Base-by-base conservation (phyloP, 2,797 vertebrate species). In the Pachyuromys duprasi region DNA sequence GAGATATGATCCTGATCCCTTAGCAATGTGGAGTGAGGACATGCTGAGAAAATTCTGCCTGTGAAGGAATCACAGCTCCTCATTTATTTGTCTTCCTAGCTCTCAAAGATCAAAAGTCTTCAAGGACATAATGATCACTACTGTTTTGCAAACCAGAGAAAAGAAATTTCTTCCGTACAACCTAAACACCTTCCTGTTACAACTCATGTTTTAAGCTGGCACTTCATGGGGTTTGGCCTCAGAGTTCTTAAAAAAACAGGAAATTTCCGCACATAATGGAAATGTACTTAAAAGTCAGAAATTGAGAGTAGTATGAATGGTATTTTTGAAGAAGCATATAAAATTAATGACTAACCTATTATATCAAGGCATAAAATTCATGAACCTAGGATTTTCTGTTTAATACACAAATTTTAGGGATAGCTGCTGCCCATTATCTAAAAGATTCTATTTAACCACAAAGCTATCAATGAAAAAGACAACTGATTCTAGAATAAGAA, bases 111-210 rank as follows among this genome's bases (percentile, higher is more conserved):
- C 49, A 53, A 88, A 80, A 39, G 42, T 82, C 76, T 63, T 22
- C 24, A 89, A 92, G 8, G 39, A 57, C 31, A 75, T 26, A 83
- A 57, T 79, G 3, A 45, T 20, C 39, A 92, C 33, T 95, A 60
- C 82, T 76, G 15, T 89, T 89, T 95, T 76, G 24, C 3, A 93
- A 96, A 79, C 82, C 42, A 93, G 22, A 88, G 57, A 14, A 91
- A 80, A 81, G 15, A 84, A 26, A 78, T 31, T 78, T 63, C 18
- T 89, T 92, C 69, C 79, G n/a, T 87, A 76, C 36, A 90, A 90
- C 42, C 80, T 91, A 93, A 96, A 86, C 8, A 96, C 2, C 2
- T 7, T 72, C 82, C 31, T 76, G 17, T 91, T 42, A n/a, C 28
- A 94, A 20, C 26, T 91, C 28, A 80, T 42, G 15, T 89, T 79